phyloP scores from a whole-genome alignment of 2,113 vertebrate species.

The Platichthys stellatus region DNA sequence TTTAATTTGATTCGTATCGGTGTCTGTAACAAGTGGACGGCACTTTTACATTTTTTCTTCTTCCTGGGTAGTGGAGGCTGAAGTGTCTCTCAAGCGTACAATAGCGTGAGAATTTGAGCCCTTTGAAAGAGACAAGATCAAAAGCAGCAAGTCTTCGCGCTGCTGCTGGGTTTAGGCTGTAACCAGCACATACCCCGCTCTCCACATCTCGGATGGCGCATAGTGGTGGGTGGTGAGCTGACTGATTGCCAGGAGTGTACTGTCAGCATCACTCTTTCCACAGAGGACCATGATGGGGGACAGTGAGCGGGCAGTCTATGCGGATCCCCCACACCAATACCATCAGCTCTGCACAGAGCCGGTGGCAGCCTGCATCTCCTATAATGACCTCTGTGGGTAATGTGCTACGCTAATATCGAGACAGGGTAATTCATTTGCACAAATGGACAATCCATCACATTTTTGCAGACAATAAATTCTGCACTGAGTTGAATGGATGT shows the following conservation, averaged over 20 bases:
- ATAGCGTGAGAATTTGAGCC: constrained; percentile 76
- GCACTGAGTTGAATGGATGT: constrained; percentile 30
- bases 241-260: constrained; percentile 79
- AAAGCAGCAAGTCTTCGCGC: constrained; percentile 72
- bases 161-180: constrained; percentile 76
- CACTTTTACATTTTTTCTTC: constrained; percentile 54
- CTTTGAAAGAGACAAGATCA: constrained; percentile 81
- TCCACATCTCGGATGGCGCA: constrained; percentile 74
- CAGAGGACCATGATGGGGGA: constrained; percentile 65
- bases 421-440: constrained; percentile 69
- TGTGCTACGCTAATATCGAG: constrained; percentile 61
- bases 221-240: constrained; percentile 83
- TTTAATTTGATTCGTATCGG: constrained; percentile 47
- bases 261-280: constrained; percentile 73
- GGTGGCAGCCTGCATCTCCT: constrained; percentile 25
- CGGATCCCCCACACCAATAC: constrained; percentile 43
- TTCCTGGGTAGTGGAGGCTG: constrained; percentile 66
- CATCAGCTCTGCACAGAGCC: constrained; percentile 42
- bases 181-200: constrained; percentile 62
- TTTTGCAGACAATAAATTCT: constrained; percentile 63
- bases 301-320: constrained; percentile 52
- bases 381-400: constrained; percentile 67
- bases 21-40: constrained; percentile 68
- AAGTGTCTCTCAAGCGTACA: constrained; percentile 75
- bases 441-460: constrained; percentile 75